A percentile compares a stretch with the other conserved stretches of the same genome.
phyloP scores from a whole-genome alignment of 2,113 vertebrate genomes.

The Malurus cyaneus region DNA sequence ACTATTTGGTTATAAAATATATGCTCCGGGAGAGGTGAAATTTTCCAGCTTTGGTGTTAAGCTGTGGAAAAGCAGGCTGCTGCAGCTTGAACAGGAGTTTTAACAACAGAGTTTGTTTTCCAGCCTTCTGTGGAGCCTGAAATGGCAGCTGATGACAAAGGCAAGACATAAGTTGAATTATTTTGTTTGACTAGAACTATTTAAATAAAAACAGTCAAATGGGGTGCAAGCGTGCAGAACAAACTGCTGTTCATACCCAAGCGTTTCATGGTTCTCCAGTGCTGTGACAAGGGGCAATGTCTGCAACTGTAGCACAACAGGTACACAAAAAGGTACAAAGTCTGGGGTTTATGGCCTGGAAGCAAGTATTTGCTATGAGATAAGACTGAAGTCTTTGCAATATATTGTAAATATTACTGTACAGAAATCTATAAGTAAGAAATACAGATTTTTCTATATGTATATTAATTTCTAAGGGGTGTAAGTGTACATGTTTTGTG shows the following conservation, averaged over 20 bases:
- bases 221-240: not conserved
- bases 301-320: not conserved
- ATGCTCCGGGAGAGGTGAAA: not conserved
- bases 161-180: not conserved
- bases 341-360: not conserved
- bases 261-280: not conserved
- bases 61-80: not conserved
- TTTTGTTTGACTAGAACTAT: not conserved
- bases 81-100: not conserved
- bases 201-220: not conserved
- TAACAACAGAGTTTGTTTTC: not conserved
- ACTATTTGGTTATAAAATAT: not conserved
- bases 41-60: not conserved
- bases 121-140: not conserved
- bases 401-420: slow-evolving; percentile 59
- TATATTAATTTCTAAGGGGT: not conserved
- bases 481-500: not conserved
- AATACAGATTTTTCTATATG: slow-evolving; percentile 14
- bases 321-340: not conserved
- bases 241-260: not conserved
- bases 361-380: not conserved
- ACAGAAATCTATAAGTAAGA: slow-evolving; percentile 14
- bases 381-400: not conserved
- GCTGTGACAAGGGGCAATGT: not conserved
- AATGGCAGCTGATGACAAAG: not conserved